Percentiles rank a stretch among this genome's conserved stretches.
Conservation (phyloP, 1,140 invertebrate species). For the Triops longicaudatus region DNA sequence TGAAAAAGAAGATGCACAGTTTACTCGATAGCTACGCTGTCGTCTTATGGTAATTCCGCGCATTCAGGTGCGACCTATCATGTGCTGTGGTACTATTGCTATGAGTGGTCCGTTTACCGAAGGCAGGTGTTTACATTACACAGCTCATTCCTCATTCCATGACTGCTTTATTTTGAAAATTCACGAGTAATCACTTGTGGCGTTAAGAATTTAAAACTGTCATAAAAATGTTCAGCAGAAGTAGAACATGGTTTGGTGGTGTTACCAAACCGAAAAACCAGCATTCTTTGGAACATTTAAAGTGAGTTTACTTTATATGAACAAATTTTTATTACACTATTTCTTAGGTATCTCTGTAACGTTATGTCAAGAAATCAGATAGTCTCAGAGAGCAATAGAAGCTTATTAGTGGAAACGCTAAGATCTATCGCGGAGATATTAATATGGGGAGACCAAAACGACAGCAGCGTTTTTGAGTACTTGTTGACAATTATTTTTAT, state of each 20-base stretch:
- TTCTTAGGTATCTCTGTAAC: slow-evolving; percentile 76
- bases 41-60: too few relatives aligned
- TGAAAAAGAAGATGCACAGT: too few relatives aligned
- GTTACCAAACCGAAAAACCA: slow-evolving; percentile 89
- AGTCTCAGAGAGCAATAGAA: slow-evolving; percentile 88
- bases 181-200: neutral
- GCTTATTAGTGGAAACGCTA: slow-evolving; percentile 91
- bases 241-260: slow-evolving; percentile 76
- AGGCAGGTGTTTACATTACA: too few relatives aligned
- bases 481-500: slow-evolving; percentile 36
- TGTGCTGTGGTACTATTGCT: too few relatives aligned
- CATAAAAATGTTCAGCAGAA: slow-evolving; percentile 40
- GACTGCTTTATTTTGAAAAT: too few relatives aligned
- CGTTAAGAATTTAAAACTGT: neutral
- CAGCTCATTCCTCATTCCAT: too few relatives aligned
- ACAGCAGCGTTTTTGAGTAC: slow-evolving; percentile 98
- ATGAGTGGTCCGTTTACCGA: too few relatives aligned
- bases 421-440: slow-evolving; percentile 96
- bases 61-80: too few relatives aligned
- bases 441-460: slow-evolving; percentile 99
- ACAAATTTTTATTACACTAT: slow-evolving; percentile 26
- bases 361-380: slow-evolving; percentile 93
- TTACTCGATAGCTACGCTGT: too few relatives aligned
- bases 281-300: slow-evolving; percentile 90
- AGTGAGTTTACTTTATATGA: slow-evolving; percentile 50